Base-by-base conservation (phyloP, 2,797 vertebrate species). In the Neopelma chrysocephalum region DNA sequence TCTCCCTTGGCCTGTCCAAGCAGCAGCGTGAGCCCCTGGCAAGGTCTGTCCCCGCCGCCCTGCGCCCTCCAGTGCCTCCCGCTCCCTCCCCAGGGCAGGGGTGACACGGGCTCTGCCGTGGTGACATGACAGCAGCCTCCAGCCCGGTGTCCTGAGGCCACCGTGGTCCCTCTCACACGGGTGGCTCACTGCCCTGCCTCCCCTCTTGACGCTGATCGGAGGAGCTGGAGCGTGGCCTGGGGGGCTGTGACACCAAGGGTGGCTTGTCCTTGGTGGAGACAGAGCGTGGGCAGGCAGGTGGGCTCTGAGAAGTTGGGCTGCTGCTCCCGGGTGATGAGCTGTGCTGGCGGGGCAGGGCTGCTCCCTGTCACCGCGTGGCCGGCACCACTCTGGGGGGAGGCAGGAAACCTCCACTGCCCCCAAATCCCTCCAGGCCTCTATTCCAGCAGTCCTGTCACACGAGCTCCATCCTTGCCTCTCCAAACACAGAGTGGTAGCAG, bases 101-200 rank as follows among this genome's bases (percentile, higher is more conserved):
- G 22, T 60, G 70, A 40, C 89, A 16, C 2, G 3, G 77, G 68
- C 60, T 80, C 26, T 71, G 47, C 66, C 0, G 0, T 4, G 4
- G 23, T 31, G 92, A 62, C 6, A 1, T 89, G 92, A 87, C 87
- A 69, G 83, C 45, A 17, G 10, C 87, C 89, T 53, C 26, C 8
- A 6, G 79, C 66, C 48, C 8, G 5, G 15, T 18, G 57, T 29
- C 32, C 66, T 48, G 0, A 0, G 75, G 77, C 25, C 50, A 58
- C 12, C 1, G 0, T 6, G 0, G 45, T 57, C 25, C 54, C 32
- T 76, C 45, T 0, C 77, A 56, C 10, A 1, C 5, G 32, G 9
- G 42, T 25, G 26, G 57, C 27, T 36, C 43, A 0, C 56, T 56
- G 83, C 53, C 72, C 60, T 36, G 48, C 72, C 60, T 47, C 38